Percentiles rank a stretch among this genome's conserved stretches.
Evolutionary conservation across 2,113 vertebrate genomes (phyloP).

Genomic region (Meriones unguiculatus): DNA sequence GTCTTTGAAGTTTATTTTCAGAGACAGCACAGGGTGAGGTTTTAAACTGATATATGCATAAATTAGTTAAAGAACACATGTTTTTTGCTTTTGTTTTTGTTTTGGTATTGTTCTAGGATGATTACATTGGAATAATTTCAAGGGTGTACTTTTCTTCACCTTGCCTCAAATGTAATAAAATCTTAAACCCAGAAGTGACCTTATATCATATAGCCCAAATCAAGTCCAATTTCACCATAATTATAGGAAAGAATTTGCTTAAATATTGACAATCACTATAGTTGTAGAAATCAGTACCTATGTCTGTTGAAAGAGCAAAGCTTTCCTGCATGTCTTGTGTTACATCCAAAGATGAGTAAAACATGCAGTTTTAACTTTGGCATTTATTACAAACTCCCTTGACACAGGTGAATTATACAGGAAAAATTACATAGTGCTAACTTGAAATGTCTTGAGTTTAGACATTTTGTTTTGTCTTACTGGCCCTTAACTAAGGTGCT

Average conservation of each 20-base stretch:
- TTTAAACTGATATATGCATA: conserved; percentile 18
- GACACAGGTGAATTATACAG: neutral
- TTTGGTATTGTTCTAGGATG: conserved; percentile 20
- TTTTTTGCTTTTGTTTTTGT: neutral
- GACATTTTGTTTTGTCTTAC: neutral
- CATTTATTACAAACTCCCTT: neutral
- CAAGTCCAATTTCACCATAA: neutral
- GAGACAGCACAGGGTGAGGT: neutral
- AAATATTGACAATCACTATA: neutral
- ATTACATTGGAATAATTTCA: conserved; percentile 51
- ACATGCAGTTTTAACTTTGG: conserved; percentile 18
- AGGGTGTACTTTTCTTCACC: neutral
- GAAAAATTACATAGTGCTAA: neutral
- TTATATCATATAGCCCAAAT: neutral
- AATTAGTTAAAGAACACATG: conserved; percentile 49
- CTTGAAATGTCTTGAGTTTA: neutral
- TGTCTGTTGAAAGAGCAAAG: neutral
- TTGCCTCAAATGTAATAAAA: conserved; percentile 24
- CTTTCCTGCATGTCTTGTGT: neutral
- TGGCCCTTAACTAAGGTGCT: conserved; percentile 22
- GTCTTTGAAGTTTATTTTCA: conserved; percentile 35
- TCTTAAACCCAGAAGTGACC: neutral
- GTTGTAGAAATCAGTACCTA: neutral
- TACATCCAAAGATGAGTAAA: conserved; percentile 26
- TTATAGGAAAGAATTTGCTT: neutral